Evolutionary conservation across 2,113 vertebrate species (phyloP), one percentile per base, ranked within the genome.

Genomic region (Puffinus mauretanicus): DNA sequence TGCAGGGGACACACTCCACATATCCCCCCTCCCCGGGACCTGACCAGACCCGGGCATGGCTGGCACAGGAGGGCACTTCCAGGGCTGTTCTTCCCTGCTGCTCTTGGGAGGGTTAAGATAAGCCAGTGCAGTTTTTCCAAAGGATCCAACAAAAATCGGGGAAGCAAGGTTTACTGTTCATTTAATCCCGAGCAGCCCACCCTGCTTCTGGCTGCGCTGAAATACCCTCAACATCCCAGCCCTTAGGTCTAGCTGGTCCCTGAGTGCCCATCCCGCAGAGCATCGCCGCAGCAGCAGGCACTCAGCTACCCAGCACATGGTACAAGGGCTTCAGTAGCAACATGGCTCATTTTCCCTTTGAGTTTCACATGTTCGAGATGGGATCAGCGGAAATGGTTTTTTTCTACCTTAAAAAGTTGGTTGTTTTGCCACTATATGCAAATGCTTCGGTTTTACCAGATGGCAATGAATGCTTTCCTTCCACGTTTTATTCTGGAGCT

Each of bases 261-360:
- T 8, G 7, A 20, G 17, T 4, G 10, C 40, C 57, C 82, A 64
- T 3, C 27, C 20, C 10, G 13, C 13, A 62, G 52, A 82, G 54
- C 34, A 25, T 76, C 46, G 6, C 54, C 0, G 1, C 5, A 4
- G 29, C 29, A 47, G 60, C 58, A 17, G 34, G 47, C 42, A 1
- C 18, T 46, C 1, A 0, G 21, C 55, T 65, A 7, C n/a, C 65
- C 57, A 14, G 42, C 2, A 0, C 2, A 34, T 9, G 9, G 27
- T 20, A 40, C 57, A 66, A 69, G 49, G 61, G 46, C 54, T 91
- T 26, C 80, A 44, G 81, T 11, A 81, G 51, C 51, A 49, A 0
- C 21, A 38, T 2, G 16, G 47, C 25, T 51, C 16, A 6, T 69
- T 49, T 70, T 65, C 51, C 32, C 76, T 60, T 66, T 11, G 27